Percentiles rank a stretch among this genome's conserved stretches.
Conservation (phyloP, 2,888 invertebrate species). For the Beris chalybata region DNA sequence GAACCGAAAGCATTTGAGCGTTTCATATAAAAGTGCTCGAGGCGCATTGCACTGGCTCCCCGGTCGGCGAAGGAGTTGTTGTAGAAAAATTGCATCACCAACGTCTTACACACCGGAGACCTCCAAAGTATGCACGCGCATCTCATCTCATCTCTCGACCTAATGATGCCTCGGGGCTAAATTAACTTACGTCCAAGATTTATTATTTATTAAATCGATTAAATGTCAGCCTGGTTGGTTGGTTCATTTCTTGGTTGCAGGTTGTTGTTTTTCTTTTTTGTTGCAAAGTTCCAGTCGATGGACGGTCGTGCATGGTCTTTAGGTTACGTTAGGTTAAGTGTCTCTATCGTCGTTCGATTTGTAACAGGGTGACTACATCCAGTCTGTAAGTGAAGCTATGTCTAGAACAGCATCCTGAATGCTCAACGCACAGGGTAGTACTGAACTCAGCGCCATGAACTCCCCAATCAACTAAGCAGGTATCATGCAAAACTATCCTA, state of each 20-base stretch:
- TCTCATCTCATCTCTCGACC: constrained; percentile 35
- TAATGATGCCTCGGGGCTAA: constrained; percentile 38
- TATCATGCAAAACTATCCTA: not conserved
- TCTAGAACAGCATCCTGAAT: too few relatives aligned
- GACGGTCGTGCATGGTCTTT: too few relatives aligned
- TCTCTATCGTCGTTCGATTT: too few relatives aligned
- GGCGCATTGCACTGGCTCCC: constrained; percentile 15
- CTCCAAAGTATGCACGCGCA: constrained; percentile 17
- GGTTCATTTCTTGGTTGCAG: constrained; percentile 17
- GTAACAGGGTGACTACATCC: too few relatives aligned
- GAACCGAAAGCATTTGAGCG: constrained; percentile 20
- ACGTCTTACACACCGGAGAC: constrained; percentile 15
- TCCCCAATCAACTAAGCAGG: too few relatives aligned
- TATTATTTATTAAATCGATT: constrained; percentile 39
- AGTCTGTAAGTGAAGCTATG: too few relatives aligned
- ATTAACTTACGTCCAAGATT: constrained; percentile 39
- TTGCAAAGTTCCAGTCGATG: constrained; percentile 16
- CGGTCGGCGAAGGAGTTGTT: constrained; percentile 12
- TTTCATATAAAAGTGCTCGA: constrained; percentile 23
- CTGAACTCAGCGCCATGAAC: too few relatives aligned
- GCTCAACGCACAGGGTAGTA: too few relatives aligned
- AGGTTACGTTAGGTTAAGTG: too few relatives aligned
- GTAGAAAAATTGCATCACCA: constrained; percentile 24
- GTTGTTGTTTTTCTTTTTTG: constrained; percentile 27
- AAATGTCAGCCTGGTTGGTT: constrained; percentile 36